Conservation (phyloP, 2,888 invertebrate genomes). For the Lamellibrachia columna region DNA sequence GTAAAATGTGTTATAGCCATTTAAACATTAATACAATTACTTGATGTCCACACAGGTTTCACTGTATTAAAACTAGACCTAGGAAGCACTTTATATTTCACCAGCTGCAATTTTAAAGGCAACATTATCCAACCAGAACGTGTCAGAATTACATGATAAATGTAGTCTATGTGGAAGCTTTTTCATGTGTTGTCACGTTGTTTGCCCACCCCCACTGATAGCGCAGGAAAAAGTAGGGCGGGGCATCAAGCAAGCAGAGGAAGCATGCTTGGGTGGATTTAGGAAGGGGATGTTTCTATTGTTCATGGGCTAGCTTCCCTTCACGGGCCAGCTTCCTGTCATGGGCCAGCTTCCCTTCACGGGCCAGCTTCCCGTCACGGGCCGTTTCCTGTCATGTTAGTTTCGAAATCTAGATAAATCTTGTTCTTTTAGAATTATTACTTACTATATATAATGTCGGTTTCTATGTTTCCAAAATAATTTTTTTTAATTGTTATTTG, state of each 20-base stretch:
- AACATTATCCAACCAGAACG: not conserved
- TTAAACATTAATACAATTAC: not conserved
- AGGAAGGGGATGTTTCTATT: not conserved
- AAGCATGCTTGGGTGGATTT: not conserved
- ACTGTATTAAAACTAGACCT: not conserved
- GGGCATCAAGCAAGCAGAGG: not conserved
- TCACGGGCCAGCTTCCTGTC: too few relatives aligned
- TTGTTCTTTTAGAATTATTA: not conserved
- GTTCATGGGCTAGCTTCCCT: not conserved
- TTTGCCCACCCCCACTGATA: not conserved
- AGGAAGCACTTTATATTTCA: not conserved
- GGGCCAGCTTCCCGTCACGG: not conserved
- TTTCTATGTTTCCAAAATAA: not conserved
- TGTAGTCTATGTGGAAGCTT: not conserved
- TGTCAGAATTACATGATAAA: not conserved
- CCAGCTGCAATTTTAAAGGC: not conserved
- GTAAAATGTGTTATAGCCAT: not conserved
- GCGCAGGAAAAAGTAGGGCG: not conserved
- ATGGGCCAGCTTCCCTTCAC: not conserved
- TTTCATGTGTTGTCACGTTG: not conserved
- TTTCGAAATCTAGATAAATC: not conserved
- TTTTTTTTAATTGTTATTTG: not conserved
- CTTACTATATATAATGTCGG: not conserved
- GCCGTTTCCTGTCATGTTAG: not conserved
- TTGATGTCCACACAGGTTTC: too few relatives aligned